phyloP scores from a whole-genome alignment of 2,888 invertebrate genomes.

The Rotaria sp. region DNA sequence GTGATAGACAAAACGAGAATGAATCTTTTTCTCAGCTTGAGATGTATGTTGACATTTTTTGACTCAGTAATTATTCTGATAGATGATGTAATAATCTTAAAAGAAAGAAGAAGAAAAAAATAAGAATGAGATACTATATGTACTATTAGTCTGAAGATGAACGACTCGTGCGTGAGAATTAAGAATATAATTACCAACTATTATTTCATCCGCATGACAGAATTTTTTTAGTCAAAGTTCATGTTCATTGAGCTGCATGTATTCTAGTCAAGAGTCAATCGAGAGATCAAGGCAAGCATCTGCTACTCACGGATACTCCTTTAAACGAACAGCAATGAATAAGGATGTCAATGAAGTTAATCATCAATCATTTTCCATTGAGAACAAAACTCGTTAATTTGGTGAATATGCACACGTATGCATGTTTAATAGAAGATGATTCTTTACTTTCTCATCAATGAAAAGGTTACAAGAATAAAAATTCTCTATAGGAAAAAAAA shows the following conservation, averaged over 20 bases:
- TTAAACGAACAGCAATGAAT: neutral
- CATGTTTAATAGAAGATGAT: neutral
- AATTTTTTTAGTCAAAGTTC: neutral
- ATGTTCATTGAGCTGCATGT: neutral
- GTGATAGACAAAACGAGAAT: neutral
- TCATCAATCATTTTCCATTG: conserved; percentile 10
- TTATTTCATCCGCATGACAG: neutral
- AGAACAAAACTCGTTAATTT: conserved; percentile 12
- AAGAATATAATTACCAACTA: conserved; percentile 4
- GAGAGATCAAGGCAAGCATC: conserved; percentile 19
- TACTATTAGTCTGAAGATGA: neutral
- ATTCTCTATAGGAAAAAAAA: neutral
- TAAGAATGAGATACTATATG: neutral
- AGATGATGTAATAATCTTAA: neutral
- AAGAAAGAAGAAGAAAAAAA: neutral
- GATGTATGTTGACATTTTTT: neutral
- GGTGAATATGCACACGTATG: neutral
- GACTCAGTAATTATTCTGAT: conserved; percentile 6
- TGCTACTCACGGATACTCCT: neutral
- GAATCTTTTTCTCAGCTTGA: neutral
- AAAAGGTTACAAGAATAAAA: neutral
- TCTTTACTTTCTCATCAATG: neutral
- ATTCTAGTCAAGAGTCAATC: neutral
- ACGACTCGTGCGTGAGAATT: neutral
- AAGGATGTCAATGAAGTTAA: neutral